Evolutionary conservation across 2,888 invertebrate genomes (phyloP), one percentile per base, ranked within the genome.

Genomic region (Zelleria hepariella): DNA sequence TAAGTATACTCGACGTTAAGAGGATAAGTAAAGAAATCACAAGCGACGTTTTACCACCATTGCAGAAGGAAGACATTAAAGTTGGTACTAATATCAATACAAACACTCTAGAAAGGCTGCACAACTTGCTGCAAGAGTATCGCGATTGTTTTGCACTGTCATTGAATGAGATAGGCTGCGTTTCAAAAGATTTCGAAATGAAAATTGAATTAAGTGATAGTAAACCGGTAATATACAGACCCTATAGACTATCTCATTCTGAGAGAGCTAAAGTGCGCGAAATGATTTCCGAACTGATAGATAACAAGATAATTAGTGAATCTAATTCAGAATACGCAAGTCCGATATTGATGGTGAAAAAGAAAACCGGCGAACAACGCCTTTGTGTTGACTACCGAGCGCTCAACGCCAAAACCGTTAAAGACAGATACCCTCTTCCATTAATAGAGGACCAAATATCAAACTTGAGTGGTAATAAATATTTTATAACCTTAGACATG

Each of bases 351-450:
- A 7, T 58, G 2, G 58, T 58, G 10, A n/a, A 23, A 1, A 58
- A 52, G 21, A 58, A 58, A 8, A 52, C 18, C 15, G 52, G 52
- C 21, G 49, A 58, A 2, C 10, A 18, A 8, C 48, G 49, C 20
- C 58, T 49, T 42, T 57, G 57, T 42, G 47, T 57, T 2, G 57
- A 57, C 23, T 57, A 20, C 18, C 58, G 61, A 56, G 60, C 57
- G 59, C 60, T 58, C 57, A 64, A 64, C 61, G 60, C 21, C 23
- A 57, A 24, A 18, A 57, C 57, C 8, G 47, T 57, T 15, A 58
- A 58, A 32, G 58, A 58, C n/a, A 51, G 32, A 21, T 58, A 21
- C 23, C 52, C 58, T 20, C 20, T 58, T 15, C 52, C 58, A 10
- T 15, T 58, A 2, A 58, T 58, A 6, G 58, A 58, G n/a, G 51